Evolutionary conservation across 2,888 invertebrate genomes (phyloP), one percentile per base, ranked within the genome.

Genomic region (Operophtera brumata): DNA sequence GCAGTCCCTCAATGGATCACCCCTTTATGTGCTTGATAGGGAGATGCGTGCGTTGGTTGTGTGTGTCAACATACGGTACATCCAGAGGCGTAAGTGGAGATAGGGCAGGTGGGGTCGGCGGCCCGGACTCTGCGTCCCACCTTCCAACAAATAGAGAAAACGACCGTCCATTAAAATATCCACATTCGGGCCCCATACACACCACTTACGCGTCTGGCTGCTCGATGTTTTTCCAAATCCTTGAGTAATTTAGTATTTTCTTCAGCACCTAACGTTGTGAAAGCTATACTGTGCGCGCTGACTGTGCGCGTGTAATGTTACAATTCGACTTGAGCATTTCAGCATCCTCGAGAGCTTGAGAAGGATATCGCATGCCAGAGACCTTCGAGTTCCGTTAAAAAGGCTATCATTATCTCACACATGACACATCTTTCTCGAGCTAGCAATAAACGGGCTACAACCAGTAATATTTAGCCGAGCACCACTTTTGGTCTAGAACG

Each of bases 81-180:
- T 90, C 91, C 91, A 91, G 86, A 91, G 87, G 85, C 91, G 91
- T 85, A 90, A 90, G 89, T 90, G 91, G 84, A 91, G 90, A 78
- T 89, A 91, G 78, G 91, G 90, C 90, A 91, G 89, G 84, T 90
- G 90, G 84, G 90, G 90, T 79, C 90, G 80, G 66, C 91, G 86
- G 81, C 90, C 88, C 79, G 90, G 88, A 77, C 88, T 88, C 88
- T 84, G 90, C 85, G 79, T 83, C 80, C 90, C 89, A 90, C 91
- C 91, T 91, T 91, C 82, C 84, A 84, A 88, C 86, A 89, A 84
- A 57, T 49, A 57, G 82, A 88, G 81, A 89, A 85, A 86, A 88
- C 75, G 80, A 75, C 81, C 79, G 70, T 85, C 82, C 78, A 86
- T 89, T 87, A 89, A 80, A 79, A 75, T 73, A 75, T 75, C 78